Conservation (phyloP, 2,113 vertebrate genomes). For the Azemiops feae region DNA sequence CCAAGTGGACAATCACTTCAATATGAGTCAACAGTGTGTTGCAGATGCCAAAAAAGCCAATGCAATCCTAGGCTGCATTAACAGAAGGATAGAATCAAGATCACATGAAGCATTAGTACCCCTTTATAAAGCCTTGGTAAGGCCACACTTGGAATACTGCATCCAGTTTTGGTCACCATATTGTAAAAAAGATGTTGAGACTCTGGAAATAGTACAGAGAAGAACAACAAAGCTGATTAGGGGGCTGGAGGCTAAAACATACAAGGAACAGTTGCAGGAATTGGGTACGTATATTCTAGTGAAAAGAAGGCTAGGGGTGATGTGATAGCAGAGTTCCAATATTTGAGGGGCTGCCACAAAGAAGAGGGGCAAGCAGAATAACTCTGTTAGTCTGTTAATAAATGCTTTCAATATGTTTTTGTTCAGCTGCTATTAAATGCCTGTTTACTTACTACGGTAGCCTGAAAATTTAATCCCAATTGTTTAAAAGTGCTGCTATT, state of each 20-base stretch:
- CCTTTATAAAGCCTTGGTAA: not conserved
- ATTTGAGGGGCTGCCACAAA: no score
- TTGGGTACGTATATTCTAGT: no score
- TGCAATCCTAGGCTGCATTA: not conserved
- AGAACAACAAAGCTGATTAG: no score
- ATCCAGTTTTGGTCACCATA: not conserved
- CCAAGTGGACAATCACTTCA: not conserved
- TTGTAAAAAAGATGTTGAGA: not conserved
- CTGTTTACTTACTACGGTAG: accelerated
- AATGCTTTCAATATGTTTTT: not conserved
- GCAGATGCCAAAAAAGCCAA: not conserved
- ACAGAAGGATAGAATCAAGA: not conserved
- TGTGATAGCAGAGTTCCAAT: no score
- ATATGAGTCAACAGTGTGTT: not conserved
- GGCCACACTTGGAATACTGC: not conserved
- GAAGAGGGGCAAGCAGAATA: no score
- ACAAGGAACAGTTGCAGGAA: no score
- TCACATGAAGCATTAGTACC: no score
- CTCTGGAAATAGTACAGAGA: no score
- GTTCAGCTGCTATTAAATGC: not conserved
- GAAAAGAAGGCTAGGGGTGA: no score
- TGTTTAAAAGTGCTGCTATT: not conserved
- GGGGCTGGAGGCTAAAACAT: no score
- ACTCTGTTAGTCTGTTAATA: no score
- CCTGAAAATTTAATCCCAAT: not conserved